Conservation (phyloP, 2,797 vertebrate genomes). For the Lindbergichthys nudifrons region DNA sequence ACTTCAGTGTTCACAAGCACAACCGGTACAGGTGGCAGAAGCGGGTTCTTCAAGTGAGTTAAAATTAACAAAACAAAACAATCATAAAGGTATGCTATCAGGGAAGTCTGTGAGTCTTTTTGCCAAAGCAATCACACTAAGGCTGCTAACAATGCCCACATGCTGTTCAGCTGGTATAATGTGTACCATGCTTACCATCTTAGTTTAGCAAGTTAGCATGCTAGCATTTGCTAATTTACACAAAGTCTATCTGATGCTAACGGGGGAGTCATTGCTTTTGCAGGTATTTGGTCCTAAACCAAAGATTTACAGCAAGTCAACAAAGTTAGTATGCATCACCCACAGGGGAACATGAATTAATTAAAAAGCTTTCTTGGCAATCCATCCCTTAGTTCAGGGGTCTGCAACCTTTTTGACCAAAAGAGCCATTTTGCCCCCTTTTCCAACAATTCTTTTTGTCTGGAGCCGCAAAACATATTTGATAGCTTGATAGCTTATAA, state of each 20-base stretch:
- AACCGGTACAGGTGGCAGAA: slow-evolving; percentile 87
- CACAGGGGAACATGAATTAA: background rate
- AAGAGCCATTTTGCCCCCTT: too few species aligned
- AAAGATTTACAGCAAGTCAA: background rate
- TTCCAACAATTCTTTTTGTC: too few species aligned
- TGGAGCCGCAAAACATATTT: too few species aligned
- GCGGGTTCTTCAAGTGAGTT: slow-evolving; percentile 84
- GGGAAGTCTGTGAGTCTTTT: background rate
- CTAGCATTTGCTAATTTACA: background rate
- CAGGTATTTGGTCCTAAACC: background rate
- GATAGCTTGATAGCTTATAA: too few species aligned
- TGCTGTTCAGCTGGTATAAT: background rate
- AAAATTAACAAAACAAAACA: background rate
- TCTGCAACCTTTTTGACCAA: too few species aligned
- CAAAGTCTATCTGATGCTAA: background rate
- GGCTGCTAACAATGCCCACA: background rate
- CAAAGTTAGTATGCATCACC: background rate
- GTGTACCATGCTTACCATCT: background rate
- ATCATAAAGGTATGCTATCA: background rate
- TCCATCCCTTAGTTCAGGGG: background rate
- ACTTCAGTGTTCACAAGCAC: slow-evolving; percentile 87
- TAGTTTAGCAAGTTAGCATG: background rate
- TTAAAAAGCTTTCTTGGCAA: background rate
- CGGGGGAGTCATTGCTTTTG: background rate
- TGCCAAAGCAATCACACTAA: background rate